phyloP scores from a whole-genome alignment of 2,797 vertebrate genomes.

The Heteromormyrus szaboi region DNA sequence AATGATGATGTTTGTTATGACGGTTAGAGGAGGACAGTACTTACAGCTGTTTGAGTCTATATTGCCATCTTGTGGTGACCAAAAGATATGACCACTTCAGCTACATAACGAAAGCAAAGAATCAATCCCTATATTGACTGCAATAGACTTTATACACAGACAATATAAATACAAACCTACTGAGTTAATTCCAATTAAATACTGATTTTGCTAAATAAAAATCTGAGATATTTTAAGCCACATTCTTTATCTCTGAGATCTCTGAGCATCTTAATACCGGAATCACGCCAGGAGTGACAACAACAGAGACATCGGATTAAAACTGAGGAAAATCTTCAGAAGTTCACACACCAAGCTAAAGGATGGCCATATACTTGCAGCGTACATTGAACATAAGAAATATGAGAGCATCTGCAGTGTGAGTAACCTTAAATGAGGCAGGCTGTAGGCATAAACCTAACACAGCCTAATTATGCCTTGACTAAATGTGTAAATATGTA shows the following conservation, averaged over 20 bases:
- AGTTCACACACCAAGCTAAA: background rate
- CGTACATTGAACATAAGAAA: background rate
- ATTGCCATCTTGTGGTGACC: slow-evolving; percentile 42
- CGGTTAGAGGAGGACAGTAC: background rate
- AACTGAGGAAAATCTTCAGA: background rate
- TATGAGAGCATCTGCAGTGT: background rate
- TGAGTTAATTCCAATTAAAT: background rate
- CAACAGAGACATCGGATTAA: background rate
- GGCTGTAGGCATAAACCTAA: background rate
- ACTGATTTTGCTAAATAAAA: background rate
- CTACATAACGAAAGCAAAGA: background rate
- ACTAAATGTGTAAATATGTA: background rate
- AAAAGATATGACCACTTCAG: background rate
- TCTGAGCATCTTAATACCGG: background rate
- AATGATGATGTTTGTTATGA: slow-evolving; percentile 10
- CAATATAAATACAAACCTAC: background rate
- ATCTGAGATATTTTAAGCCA: background rate
- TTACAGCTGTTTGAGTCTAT: slow-evolving; percentile 16
- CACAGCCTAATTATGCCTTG: background rate
- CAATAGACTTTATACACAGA: background rate
- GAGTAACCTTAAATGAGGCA: background rate
- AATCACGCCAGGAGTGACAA: background rate
- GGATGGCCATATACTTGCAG: background rate
- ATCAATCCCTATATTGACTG: background rate
- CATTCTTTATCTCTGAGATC: background rate